Base-by-base conservation (phyloP, 2,888 invertebrate species). In the Alviniconcha strummeri region DNA sequence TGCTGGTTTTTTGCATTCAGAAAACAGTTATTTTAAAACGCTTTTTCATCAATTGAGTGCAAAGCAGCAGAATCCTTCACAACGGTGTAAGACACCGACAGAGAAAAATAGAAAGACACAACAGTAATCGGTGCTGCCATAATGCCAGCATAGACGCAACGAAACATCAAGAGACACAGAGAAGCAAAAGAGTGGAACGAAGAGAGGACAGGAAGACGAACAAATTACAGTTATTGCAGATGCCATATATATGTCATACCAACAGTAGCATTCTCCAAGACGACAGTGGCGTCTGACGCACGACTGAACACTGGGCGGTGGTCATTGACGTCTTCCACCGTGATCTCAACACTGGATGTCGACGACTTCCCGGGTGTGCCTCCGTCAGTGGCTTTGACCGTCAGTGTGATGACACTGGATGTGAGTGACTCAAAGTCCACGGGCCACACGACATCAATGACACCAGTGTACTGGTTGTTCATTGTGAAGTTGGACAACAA, bases 291-390 rank as follows among this genome's bases (percentile, higher is more conserved):
- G 91, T 98, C 98, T 86, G 95, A 95, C 71, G 96, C 95, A 11
- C 96, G 95, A 36, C 96, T 95, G 92, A 98, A 98, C 2, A 95
- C 94, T 0, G 98, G 98, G 1, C 96, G 95, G 92, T 98, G 97
- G 93, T 98, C 98, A 94, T 98, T 98, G 17, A 97, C 96, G 93
- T 98, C 98, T 76, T 96, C 90, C 19, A 93, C 92, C 80, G 88
- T 89, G 36, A 91, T 90, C 52, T 19, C 36, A 8, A 81, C 85
- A 13, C 85, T 84, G n/a, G n/a, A 67, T 17, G 87, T 87, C 11
- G 89, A 84, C 15, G 85, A 86, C 52, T 85, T 85, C 4, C 86
- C 77, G 52, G 91, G 90, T 6, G 8, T 74, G 17, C 92, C 92
- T n/a, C 84, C 85, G 83, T 92, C 92, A 74, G 83, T 88, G 1